Evolutionary conservation across 2,113 vertebrate genomes (phyloP).

Genomic region (Apistogramma diplotaenia): DNA sequence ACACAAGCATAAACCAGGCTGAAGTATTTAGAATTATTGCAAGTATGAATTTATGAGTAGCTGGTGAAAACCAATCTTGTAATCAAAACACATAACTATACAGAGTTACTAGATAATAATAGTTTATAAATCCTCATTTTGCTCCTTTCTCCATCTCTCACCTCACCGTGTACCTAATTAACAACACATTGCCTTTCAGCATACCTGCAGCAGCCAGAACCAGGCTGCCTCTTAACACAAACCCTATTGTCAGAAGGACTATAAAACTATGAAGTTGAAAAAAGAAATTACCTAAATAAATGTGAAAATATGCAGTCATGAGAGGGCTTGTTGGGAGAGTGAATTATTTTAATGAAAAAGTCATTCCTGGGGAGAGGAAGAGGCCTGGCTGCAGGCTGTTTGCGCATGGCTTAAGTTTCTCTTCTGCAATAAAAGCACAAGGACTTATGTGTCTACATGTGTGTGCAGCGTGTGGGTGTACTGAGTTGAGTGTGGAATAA

Average conservation of each 20-base stretch:
- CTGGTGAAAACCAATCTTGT: not conserved
- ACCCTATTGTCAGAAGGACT: slow-evolving; percentile 54
- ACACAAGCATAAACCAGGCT: not conserved
- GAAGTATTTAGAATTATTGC: not conserved
- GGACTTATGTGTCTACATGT: slow-evolving; percentile 47
- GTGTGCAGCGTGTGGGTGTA: slow-evolving; percentile 33
- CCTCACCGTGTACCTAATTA: slow-evolving; percentile 23
- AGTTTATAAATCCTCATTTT: not conserved
- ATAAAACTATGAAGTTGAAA: slow-evolving; percentile 48
- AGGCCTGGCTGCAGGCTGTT: slow-evolving; percentile 62
- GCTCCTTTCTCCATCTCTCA: not conserved
- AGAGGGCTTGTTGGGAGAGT: slow-evolving; percentile 56
- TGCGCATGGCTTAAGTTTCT: slow-evolving; percentile 73
- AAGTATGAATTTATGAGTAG: not conserved
- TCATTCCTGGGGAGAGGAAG: slow-evolving; percentile 57
- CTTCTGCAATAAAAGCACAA: slow-evolving; percentile 68
- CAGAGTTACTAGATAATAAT: not conserved
- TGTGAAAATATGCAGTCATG: slow-evolving; percentile 52
- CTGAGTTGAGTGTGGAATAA: slow-evolving; percentile 33
- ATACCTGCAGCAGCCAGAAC: slow-evolving; percentile 6
- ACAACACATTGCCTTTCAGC: slow-evolving; percentile 55
- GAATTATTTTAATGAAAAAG: slow-evolving; percentile 73
- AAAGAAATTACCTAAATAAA: slow-evolving; percentile 33
- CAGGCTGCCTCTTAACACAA: slow-evolving; percentile 21
- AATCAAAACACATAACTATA: no score